Conservation (phyloP, 2,113 vertebrate species). For the Willisornis vidua region DNA sequence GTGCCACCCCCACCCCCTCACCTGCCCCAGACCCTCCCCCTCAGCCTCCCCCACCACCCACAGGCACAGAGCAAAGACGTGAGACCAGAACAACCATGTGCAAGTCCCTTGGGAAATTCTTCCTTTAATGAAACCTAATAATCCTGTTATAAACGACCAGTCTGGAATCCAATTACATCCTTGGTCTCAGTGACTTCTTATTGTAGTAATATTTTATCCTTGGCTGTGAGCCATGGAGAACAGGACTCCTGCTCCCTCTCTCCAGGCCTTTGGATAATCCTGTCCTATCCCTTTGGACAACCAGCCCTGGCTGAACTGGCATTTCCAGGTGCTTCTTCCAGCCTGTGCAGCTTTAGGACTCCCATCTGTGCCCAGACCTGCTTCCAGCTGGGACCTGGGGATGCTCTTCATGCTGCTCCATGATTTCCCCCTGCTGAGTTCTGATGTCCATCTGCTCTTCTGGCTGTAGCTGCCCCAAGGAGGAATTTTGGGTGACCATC, state of each 20-base stretch:
- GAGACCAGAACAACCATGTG: background rate
- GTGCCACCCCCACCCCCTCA: no score
- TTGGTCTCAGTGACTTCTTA: background rate
- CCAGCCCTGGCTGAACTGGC: background rate
- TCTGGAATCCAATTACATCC: background rate
- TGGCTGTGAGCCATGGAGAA: background rate
- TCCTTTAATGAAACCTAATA: conserved; percentile 8
- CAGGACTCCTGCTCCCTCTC: background rate
- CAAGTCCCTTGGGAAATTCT: background rate
- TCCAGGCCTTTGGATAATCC: background rate
- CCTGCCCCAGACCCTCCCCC: background rate
- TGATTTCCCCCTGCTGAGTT: background rate
- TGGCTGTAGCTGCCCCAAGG: background rate
- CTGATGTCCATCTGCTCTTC: background rate
- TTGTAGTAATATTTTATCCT: background rate
- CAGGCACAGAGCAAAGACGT: background rate
- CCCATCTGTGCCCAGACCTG: background rate
- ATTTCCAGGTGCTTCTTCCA: background rate
- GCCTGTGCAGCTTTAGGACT: background rate
- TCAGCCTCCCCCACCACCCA: background rate
- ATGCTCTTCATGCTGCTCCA: rapidly evolving
- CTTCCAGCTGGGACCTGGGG: background rate
- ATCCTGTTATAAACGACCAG: background rate
- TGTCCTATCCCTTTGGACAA: background rate
- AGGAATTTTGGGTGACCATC: background rate